Evolutionary conservation across 2,113 vertebrate species (phyloP), one percentile per base, ranked within the genome.

Genomic region (Dryoscopus gambensis): DNA sequence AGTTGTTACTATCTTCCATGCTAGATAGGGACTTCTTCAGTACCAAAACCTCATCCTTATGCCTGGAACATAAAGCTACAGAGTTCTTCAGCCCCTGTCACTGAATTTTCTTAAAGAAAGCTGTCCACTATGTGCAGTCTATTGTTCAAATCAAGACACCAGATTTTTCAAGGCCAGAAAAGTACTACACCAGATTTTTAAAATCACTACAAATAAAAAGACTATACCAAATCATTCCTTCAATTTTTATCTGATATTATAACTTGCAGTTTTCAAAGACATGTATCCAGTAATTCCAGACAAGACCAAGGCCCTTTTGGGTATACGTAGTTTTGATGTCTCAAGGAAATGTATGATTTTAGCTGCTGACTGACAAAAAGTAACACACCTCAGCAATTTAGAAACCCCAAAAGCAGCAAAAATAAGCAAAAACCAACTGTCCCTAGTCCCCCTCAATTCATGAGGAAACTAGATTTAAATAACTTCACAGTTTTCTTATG

Each of bases 391-490:
- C 50, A 73, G 18, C 19, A 84, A 59, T 50, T 65, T 6, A 37
- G 6, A 37, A 55, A 73, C 17, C 22, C 6, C 16, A 31, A 39
- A 62, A 44, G 3, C 17, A 62, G 17, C 1, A 69, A 42, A 15
- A 90, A 63, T 46, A 37, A 62, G 39, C 14, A 5, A 33, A 40
- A 62, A 16, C 0, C 1, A 53, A 60, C 5, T 11, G 47, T 5
- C 9, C 4, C 40, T 14, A 5, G 1, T 16, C 6, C 27, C 4
- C 4, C 10, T 1, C 14, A 52, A 7, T 12, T 64, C 15, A 73
- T 74, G 24, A 77, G 8, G 18, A 90, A 84, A 76, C 9, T 15
- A 65, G 5, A 35, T 59, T 63, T 68, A 70, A 84, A 39, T 24
- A 87, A 71, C 6, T 53, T 81, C 21, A 67, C 0, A 0, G 30